Percentiles rank a stretch among this genome's conserved stretches.
These are phyloP conservation scores for Ophion ventricosus DNA, from an alignment of 2,888 invertebrate genomes.

Conservation along the genomic window DNA sequence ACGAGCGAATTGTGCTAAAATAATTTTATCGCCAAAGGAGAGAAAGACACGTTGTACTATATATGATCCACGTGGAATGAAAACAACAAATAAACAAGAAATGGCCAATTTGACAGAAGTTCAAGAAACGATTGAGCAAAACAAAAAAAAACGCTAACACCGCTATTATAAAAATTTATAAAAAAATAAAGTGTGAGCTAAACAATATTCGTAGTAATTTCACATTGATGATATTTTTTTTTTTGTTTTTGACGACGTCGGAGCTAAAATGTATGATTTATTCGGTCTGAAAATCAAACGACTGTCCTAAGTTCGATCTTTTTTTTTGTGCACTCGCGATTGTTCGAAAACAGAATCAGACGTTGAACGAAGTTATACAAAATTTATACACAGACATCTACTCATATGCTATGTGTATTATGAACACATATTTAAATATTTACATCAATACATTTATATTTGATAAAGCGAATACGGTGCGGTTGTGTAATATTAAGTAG, in stretches of 20 bases:
- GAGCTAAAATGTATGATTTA: conserved; percentile 72
- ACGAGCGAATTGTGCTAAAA: conserved; percentile 26
- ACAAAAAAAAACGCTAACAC: conserved; percentile 62
- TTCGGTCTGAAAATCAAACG: conserved; percentile 49
- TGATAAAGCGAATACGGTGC: conserved; percentile 53
- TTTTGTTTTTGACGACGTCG: conserved; percentile 43
- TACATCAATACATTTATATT: conserved; percentile 58
- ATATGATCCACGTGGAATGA: conserved; percentile 34
- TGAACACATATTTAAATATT: conserved; percentile 35
- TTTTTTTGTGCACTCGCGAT: conserved; percentile 8
- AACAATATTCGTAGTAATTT: conserved; percentile 50
- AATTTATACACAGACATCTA: background rate
- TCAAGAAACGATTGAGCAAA: conserved; percentile 57
- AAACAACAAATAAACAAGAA: conserved; percentile 26
- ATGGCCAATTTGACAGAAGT: conserved; percentile 58
- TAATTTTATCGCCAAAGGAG: conserved; percentile 18
- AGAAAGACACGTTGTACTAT: conserved; percentile 28
- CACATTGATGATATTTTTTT: conserved; percentile 48
- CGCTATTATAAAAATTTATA: conserved; percentile 52
- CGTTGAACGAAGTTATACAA: conserved; percentile 14
- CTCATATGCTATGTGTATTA: background rate
- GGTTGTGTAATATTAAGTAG: conserved; percentile 51
- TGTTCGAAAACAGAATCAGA: background rate
- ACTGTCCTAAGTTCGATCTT: background rate
- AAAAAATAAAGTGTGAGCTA: conserved; percentile 64